phyloP scores from a whole-genome alignment of 1,140 invertebrate species.

The Phymastichus coffea region DNA sequence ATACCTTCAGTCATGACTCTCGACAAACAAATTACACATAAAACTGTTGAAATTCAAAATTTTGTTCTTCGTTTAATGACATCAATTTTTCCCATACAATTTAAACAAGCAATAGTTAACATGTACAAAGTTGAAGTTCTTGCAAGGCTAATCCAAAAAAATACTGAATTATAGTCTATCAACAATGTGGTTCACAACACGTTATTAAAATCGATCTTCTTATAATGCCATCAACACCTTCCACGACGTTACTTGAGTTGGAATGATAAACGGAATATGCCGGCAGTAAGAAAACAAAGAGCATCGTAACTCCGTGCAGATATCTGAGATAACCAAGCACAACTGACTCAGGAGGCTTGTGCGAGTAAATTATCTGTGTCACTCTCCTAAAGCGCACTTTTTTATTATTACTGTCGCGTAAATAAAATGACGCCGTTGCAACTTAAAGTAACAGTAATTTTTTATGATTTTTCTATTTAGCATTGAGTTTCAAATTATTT shows the following conservation, averaged over 20 bases:
- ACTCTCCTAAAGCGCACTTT: neutral
- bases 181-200: too few species aligned
- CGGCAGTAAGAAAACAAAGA: neutral
- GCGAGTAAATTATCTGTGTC: neutral
- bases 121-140: too few species aligned
- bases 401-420: neutral
- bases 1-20: slow-evolving; percentile 11
- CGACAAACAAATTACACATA: too few species aligned
- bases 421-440: neutral
- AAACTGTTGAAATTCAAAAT: too few species aligned
- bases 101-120: too few species aligned
- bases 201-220: neutral
- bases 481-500: too few species aligned
- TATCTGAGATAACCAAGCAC: slow-evolving; percentile 10
- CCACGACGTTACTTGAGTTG: neutral
- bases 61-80: too few species aligned
- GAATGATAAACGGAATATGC: neutral
- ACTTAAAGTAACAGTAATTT: too few species aligned
- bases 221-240: slow-evolving; percentile 7
- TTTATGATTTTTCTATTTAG: too few species aligned
- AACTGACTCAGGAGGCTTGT: neutral
- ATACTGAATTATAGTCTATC: too few species aligned
- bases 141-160: too few species aligned
- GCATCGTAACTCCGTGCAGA: neutral
- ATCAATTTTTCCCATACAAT: too few species aligned